These are phyloP conservation scores for Micoletzkya japonica DNA, from an alignment of 2,888 invertebrate species.

Conservation along the genomic window DNA sequence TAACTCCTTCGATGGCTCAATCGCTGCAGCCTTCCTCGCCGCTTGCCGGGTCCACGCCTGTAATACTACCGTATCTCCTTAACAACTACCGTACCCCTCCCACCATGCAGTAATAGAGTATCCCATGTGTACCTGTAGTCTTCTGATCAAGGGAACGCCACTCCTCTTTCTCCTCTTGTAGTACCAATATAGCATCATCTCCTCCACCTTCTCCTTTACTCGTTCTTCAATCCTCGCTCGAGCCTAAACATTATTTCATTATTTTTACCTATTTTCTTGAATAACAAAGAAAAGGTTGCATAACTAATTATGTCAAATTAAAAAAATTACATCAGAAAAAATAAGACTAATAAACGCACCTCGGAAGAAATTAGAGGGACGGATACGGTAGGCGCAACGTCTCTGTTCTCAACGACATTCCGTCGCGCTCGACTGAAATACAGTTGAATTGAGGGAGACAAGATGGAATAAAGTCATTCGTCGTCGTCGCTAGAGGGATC, in stretches of 20 bases:
- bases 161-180: conserved; percentile 90
- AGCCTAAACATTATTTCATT: too few species aligned
- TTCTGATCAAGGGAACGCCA: conserved; percentile 87
- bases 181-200: conserved; percentile 94
- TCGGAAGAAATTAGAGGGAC: conserved; percentile 3
- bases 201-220: conserved; percentile 70
- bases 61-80: not conserved
- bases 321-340: too few species aligned
- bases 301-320: too few species aligned
- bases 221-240: conserved; percentile 32
- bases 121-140: conserved; percentile 72
- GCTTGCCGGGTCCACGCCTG: not conserved
- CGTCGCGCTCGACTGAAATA: conserved; percentile 5
- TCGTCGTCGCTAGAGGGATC: not conserved
- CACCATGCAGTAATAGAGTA: not conserved
- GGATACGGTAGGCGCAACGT: not conserved
- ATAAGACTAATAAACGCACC: too few species aligned
- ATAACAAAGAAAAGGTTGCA: too few species aligned
- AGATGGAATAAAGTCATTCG: not conserved
- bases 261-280: too few species aligned
- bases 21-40: not conserved
- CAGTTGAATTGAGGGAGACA: not conserved
- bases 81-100: not conserved
- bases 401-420: not conserved
- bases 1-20: not conserved